Conservation (phyloP, 1,140 invertebrate species). For the Drosophila funebris region DNA sequence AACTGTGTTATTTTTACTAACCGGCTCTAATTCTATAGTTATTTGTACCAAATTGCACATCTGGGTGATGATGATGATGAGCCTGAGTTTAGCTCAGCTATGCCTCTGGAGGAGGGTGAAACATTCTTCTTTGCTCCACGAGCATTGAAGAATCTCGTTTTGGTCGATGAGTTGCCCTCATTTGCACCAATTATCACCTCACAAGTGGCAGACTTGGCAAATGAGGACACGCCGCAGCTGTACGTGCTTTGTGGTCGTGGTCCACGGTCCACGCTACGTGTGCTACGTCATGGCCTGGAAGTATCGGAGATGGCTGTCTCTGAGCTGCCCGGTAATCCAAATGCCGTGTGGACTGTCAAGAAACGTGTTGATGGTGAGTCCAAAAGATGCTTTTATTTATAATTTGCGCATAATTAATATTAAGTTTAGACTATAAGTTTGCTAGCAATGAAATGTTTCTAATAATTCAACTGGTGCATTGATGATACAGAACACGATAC, state of each 20-base stretch:
- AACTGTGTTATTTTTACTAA: not conserved
- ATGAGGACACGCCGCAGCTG: constrained; percentile 99
- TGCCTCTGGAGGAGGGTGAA: constrained; percentile 99
- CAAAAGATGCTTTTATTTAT: constrained; percentile 4
- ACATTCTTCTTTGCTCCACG: constrained; percentile 99
- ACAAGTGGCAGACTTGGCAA: constrained; percentile 92
- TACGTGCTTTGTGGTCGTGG: constrained; percentile 98
- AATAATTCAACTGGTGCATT: constrained; percentile 79
- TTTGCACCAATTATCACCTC: constrained; percentile 95
- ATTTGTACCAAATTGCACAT: constrained; percentile 99
- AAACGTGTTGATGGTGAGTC: constrained; percentile 91
- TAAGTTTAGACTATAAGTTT: constrained; percentile 50
- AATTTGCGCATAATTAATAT: not conserved
- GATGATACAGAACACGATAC: constrained; percentile 62
- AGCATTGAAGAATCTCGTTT: constrained; percentile 96
- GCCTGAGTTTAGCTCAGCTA: constrained; percentile 98
- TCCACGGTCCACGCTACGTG: constrained; percentile 95
- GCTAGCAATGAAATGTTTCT: constrained; percentile 52
- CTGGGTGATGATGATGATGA: constrained; percentile 99
- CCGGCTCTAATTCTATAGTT: constrained; percentile 86
- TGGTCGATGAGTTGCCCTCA: constrained; percentile 99
- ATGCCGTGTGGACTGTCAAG: constrained; percentile 99
- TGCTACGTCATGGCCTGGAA: constrained; percentile 98
- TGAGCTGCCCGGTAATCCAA: constrained; percentile 99
- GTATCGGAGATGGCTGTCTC: constrained; percentile 99